These are phyloP conservation scores for Lutraria rhynchaena DNA, from an alignment of 1,140 invertebrate genomes.

Conservation along the genomic window DNA sequence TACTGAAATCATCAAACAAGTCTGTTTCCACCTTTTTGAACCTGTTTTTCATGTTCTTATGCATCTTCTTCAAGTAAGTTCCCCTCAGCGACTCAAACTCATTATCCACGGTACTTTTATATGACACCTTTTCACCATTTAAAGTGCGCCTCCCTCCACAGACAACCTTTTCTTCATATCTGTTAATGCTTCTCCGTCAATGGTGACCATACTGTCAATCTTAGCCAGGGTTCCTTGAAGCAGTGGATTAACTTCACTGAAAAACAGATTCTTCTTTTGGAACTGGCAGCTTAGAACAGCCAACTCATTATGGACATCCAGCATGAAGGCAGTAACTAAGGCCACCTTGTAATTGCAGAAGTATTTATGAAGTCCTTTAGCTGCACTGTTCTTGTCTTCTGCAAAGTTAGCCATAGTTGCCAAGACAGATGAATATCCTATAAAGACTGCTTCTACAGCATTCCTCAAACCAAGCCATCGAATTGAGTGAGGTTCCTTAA, in stretches of 20 bases:
- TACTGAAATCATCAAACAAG: conserved; percentile 5
- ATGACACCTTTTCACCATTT: conserved; percentile 1
- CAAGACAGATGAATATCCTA: conserved; percentile 7
- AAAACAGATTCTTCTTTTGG: conserved; percentile 13
- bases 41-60: conserved; percentile 23
- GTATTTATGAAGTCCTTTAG: conserved; percentile 30
- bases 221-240: conserved; percentile 11
- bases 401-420: conserved; percentile 25
- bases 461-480: conserved; percentile 32
- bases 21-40: conserved; percentile 17
- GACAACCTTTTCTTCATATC: conserved; percentile 1
- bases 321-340: conserved; percentile 22
- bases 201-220: background rate
- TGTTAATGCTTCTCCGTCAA: conserved; percentile 12
- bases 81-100: conserved; percentile 28
- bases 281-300: conserved; percentile 5
- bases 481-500: conserved; percentile 39
- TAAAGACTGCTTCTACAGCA: conserved; percentile 41
- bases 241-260: conserved; percentile 9
- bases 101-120: conserved; percentile 1
- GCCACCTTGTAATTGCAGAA: conserved; percentile 27
- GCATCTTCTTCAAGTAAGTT: background rate
- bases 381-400: conserved; percentile 2
- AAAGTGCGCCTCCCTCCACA: background rate
- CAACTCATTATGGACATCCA: conserved; percentile 22